phyloP scores from a whole-genome alignment of 1,140 invertebrate genomes.

The Nymphalis io region DNA sequence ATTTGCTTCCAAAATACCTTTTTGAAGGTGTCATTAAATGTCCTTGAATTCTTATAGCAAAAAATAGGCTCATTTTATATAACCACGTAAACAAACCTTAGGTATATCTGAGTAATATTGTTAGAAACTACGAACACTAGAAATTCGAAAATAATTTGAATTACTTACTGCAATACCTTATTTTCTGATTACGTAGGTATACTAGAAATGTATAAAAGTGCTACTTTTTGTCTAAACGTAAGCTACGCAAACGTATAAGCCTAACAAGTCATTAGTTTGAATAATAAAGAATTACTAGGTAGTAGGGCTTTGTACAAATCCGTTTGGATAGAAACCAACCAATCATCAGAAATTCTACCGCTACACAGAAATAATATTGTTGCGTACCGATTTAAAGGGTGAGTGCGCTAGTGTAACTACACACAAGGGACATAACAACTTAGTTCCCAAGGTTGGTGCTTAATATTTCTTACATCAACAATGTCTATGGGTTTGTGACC shows the following conservation, averaged over 20 bases:
- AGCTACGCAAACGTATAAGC: not conserved
- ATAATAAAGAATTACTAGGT: not conserved
- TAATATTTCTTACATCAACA: no score
- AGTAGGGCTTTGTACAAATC: no score
- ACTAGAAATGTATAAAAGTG: not conserved
- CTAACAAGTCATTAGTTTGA: not conserved
- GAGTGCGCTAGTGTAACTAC: no score
- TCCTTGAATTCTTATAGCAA: conserved; percentile 17
- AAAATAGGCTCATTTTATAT: conserved; percentile 11
- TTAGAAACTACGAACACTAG: not conserved
- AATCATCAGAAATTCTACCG: no score
- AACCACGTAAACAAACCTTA: conserved; percentile 16
- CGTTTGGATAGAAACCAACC: no score
- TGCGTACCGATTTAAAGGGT: no score
- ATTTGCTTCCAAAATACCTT: conserved; percentile 1
- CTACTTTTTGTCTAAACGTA: not conserved
- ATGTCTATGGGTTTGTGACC: no score
- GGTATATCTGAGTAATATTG: not conserved
- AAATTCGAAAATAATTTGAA: not conserved
- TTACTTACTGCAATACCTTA: not conserved
- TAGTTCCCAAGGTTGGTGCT: no score
- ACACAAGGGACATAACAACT: no score
- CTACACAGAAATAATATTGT: no score
- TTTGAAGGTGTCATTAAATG: conserved; percentile 19
- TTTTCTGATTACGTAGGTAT: not conserved